Percentiles rank a stretch among this genome's conserved stretches.
Conservation (phyloP, 2,888 invertebrate genomes). For the Tetanocera ferruginea region DNA sequence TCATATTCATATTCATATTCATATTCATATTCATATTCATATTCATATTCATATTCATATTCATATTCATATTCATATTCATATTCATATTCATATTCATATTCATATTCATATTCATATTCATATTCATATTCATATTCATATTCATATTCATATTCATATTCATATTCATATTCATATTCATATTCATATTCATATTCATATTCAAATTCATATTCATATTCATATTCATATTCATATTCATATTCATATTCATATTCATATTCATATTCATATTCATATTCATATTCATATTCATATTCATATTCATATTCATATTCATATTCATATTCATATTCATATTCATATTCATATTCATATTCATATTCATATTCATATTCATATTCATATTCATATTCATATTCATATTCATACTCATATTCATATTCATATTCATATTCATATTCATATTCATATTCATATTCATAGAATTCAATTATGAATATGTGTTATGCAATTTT, state of each 20-base stretch:
- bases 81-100: constrained; percentile 29
- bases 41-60: constrained; percentile 28
- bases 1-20: constrained; percentile 25
- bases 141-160: constrained; percentile 21
- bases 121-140: constrained; percentile 17
- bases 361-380: background rate
- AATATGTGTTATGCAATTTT: no score
- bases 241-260: constrained; percentile 1
- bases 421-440: background rate
- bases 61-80: constrained; percentile 22
- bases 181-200: constrained; percentile 5
- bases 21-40: constrained; percentile 26
- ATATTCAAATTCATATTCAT: constrained; percentile 3
- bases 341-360: background rate
- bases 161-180: constrained; percentile 23
- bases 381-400: background rate
- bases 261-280: background rate
- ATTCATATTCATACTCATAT: no score
- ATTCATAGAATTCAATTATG: no score
- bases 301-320: constrained; percentile 3
- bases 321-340: background rate
- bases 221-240: constrained; percentile 21
- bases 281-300: background rate
- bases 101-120: constrained; percentile 17
- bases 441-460: background rate